These are phyloP conservation scores for Chydorus sphaericus DNA, from an alignment of 2,888 invertebrate genomes.

Conservation along the genomic window DNA sequence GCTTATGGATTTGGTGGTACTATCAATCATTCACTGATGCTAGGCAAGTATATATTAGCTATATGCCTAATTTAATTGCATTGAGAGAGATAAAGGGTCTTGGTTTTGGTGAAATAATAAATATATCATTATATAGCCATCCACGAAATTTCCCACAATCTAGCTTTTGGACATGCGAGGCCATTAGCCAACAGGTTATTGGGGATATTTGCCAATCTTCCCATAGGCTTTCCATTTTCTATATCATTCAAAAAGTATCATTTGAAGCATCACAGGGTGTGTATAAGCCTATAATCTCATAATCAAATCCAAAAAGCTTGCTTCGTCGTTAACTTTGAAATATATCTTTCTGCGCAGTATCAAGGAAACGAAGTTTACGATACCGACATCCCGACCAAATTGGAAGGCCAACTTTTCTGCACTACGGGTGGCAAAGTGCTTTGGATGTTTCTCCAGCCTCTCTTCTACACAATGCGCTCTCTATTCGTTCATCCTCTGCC, in stretches of 20 bases:
- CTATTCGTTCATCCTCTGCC: slow-evolving; percentile 74
- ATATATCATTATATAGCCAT: slow-evolving; percentile 46
- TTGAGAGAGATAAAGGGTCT: too few relatives aligned
- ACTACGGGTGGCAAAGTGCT: slow-evolving; percentile 79
- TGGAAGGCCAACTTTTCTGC: slow-evolving; percentile 85
- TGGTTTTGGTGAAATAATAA: too few relatives aligned
- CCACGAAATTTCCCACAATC: slow-evolving; percentile 92
- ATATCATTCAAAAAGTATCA: slow-evolving; percentile 94
- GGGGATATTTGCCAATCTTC: slow-evolving; percentile 90
- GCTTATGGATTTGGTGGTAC: slow-evolving; percentile 93
- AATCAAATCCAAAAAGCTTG: too few relatives aligned
- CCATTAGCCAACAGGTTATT: slow-evolving; percentile 76
- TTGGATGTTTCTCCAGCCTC: slow-evolving; percentile 85
- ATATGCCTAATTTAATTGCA: too few relatives aligned
- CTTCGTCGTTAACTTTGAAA: too few relatives aligned
- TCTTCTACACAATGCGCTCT: slow-evolving; percentile 88
- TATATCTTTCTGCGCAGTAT: too few relatives aligned
- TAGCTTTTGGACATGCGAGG: slow-evolving; percentile 86
- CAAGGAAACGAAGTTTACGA: slow-evolving; percentile 90
- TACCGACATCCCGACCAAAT: slow-evolving; percentile 83
- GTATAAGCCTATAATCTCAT: too few relatives aligned
- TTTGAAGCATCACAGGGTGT: slow-evolving; percentile 78
- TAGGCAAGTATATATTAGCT: too few relatives aligned
- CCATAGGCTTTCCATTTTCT: slow-evolving; percentile 87
- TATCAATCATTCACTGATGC: slow-evolving; percentile 83